Evolutionary conservation across 2,113 vertebrate species (phyloP).

Genomic region (Platichthys flesus): DNA sequence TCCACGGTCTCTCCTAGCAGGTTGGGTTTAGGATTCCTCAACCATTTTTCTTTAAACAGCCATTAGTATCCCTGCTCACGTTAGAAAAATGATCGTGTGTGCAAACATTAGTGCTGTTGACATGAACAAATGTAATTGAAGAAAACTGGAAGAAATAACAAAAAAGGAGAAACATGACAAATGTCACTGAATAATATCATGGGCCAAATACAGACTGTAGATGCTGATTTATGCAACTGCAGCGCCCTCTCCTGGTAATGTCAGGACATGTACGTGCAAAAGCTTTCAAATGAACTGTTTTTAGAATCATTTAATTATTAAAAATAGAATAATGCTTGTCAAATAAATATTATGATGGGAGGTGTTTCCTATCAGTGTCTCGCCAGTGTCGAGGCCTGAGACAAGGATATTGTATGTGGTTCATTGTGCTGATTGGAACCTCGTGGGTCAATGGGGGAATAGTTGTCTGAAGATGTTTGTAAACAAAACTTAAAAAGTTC

Average conservation of each 20-base stretch:
- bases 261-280: background rate
- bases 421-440: background rate
- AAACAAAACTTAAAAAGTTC: background rate
- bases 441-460: background rate
- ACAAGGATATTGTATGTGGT: background rate
- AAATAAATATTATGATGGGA: background rate
- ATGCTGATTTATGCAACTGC: constrained; percentile 4
- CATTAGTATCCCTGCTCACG: background rate
- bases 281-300: background rate
- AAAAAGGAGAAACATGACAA: background rate
- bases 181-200: background rate
- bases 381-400: background rate
- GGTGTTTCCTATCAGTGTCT: background rate
- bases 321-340: background rate
- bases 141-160: background rate
- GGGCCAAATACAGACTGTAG: background rate
- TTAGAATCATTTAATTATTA: background rate
- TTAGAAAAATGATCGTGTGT: background rate
- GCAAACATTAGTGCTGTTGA: background rate
- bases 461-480: background rate
- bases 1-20: background rate
- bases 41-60: background rate
- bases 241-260: constrained; percentile 31
- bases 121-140: background rate
- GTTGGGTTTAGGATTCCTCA: background rate